Base-by-base conservation (phyloP, 2,797 vertebrate species). In the Epinephelus coioides region DNA sequence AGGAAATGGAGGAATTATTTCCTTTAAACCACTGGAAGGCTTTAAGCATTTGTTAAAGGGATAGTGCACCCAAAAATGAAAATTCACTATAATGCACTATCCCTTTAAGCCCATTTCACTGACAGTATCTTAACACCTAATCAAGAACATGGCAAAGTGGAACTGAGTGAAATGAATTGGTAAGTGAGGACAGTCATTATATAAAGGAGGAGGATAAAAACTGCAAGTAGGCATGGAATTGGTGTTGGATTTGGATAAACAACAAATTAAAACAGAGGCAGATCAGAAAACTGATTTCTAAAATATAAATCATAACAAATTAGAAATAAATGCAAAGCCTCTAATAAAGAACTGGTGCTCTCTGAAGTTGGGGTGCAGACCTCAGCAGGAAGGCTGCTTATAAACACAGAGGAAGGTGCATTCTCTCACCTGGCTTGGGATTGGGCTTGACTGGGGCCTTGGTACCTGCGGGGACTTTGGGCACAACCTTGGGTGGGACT, bases 401-500 rank as follows among this genome's bases (percentile, higher is more conserved):
- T 18, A 12, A 49, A 61, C 78, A 34, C 3, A 46, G 23, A 21
- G 12, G 27, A 30, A 14, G 54, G 3, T 13, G 6, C 5, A 1
- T 5, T 53, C 47, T 65, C 80, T 91, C 69, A 95, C 94, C 94
- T 91, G 90, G 76, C 61, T 93, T 95, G 57, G 91, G 90, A 47
- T 94, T 93, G 72, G 89, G 83, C 4, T 94, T 94, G 15, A 13
- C 49, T 0, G 97, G 95, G 34, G 89, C 94, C 83, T 92, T 97
- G 73, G 96, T 96, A 0, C 89, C 90, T 69, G 87, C 74, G 55
- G 91, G 85, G 34, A 90, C 94, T 74, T 93, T 94, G 62, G 92
- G 87, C 18, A 89, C 78, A 0, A 87, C 87, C 72, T 84, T 90
- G 57, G 84, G 90, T 2, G 95, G 89, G 21, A 91, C 70, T 86